These are phyloP conservation scores for Apocrypta bakeri DNA, from an alignment of 1,140 invertebrate species.

Conservation along the genomic window DNA sequence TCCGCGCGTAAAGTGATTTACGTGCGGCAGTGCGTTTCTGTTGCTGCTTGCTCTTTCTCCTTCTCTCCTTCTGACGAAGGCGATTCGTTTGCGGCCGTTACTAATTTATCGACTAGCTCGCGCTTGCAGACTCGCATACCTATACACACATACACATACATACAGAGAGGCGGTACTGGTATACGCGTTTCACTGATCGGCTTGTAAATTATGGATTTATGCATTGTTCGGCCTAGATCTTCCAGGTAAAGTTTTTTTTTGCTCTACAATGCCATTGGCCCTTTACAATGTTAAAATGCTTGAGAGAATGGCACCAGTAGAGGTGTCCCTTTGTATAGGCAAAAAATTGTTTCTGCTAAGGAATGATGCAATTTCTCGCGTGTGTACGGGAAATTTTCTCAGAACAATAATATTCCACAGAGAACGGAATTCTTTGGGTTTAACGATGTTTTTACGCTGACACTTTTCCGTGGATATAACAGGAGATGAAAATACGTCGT, in stretches of 20 bases:
- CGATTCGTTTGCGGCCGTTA: conserved; percentile 37
- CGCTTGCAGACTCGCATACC: conserved; percentile 20
- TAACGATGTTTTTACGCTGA: neutral
- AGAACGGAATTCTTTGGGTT: neutral
- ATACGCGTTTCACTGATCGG: conserved; percentile 46
- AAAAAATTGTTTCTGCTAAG: neutral
- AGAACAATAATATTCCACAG: neutral
- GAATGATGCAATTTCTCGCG: too few relatives aligned
- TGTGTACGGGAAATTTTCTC: neutral
- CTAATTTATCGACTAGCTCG: conserved; percentile 47
- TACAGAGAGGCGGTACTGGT: neutral
- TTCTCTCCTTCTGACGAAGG: conserved; percentile 2
- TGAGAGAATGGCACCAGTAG: neutral
- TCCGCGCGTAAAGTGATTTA: conserved; percentile 47
- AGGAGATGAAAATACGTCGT: neutral
- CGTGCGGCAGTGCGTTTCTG: conserved; percentile 34
- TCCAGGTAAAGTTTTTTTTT: conserved; percentile 6
- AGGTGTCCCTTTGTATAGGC: neutral
- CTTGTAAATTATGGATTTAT: conserved; percentile 58
- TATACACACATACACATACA: conserved; percentile 46
- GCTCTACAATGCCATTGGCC: neutral
- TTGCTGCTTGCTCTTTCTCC: conserved; percentile 24
- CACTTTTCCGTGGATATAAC: neutral
- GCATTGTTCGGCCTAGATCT: conserved; percentile 42
- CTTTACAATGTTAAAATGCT: neutral